A percentile compares a stretch with the other conserved stretches of the same genome.
Conservation (phyloP, 30 jellyfish, hydroid and myxozoan species). For the Haliclystus octoradiatus region DNA sequence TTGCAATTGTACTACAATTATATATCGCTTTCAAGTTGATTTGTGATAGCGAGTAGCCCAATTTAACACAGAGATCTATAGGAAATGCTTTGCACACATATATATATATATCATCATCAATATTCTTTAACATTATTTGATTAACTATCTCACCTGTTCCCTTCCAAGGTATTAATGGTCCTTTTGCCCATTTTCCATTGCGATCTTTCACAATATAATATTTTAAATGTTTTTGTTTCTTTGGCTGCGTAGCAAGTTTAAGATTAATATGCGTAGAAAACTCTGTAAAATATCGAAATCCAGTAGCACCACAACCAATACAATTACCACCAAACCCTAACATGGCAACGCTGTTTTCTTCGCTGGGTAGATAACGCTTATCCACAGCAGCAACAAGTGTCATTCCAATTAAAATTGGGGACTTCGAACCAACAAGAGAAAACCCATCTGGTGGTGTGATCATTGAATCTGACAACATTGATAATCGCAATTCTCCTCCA, state of each 20-base stretch:
- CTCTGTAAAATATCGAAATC: constrained; percentile 80
- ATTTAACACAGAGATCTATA: too few species aligned
- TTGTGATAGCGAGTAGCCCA: too few species aligned
- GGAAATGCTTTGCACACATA: too few species aligned
- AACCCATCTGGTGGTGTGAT: constrained; percentile 62
- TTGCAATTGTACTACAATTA: too few species aligned
- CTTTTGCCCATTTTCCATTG: constrained; percentile 74
- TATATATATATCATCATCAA: too few species aligned
- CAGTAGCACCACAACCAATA: constrained; percentile 88
- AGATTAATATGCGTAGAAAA: constrained; percentile 71
- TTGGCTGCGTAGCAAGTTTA: constrained; percentile 83
- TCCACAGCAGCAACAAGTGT: constrained; percentile 77
- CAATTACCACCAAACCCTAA: constrained; percentile 83
- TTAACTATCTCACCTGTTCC: constrained; percentile 60
- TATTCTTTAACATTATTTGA: too few species aligned
- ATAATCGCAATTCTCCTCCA: constrained; percentile 73
- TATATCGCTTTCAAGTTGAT: too few species aligned
- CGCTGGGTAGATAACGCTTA: constrained; percentile 65
- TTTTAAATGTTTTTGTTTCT: constrained; percentile 71
- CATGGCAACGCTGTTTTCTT: constrained; percentile 59
- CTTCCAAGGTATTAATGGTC: constrained; percentile 84
- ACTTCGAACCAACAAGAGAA: constrained; percentile 72
- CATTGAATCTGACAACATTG: constrained; percentile 36
- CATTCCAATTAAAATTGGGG: constrained; percentile 81
- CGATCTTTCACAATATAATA: constrained; percentile 43